These are phyloP conservation scores for Pantala flavescens DNA, from an alignment of 1,140 invertebrate genomes.

Conservation along the genomic window DNA sequence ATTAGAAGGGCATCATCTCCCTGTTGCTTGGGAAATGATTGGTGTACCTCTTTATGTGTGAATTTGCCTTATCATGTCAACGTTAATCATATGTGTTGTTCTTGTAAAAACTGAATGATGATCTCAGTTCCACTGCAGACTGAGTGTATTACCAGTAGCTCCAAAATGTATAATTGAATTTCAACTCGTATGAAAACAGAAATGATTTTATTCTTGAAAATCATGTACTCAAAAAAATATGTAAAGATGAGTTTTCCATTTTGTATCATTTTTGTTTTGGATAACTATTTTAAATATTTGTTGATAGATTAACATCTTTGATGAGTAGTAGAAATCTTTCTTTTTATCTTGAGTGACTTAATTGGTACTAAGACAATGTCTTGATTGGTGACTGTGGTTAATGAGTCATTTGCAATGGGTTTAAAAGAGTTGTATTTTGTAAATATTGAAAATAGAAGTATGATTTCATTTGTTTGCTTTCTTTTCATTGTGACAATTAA, in stretches of 20 bases:
- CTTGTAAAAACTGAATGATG: background rate
- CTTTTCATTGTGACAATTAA: background rate
- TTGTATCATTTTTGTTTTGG: background rate
- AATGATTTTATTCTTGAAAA: background rate
- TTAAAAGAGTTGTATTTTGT: background rate
- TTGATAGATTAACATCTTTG: background rate
- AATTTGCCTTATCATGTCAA: constrained; percentile 7
- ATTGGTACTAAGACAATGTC: background rate
- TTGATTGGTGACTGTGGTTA: background rate
- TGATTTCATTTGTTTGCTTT: background rate
- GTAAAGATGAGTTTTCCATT: background rate
- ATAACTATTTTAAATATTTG: constrained; percentile 1
- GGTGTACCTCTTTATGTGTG: background rate
- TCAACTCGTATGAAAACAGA: background rate
- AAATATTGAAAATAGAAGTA: background rate
- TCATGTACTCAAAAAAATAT: background rate
- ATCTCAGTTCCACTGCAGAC: background rate
- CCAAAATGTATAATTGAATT: constrained; percentile 4
- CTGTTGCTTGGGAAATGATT: background rate
- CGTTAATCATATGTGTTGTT: constrained; percentile 10
- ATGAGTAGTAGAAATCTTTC: background rate
- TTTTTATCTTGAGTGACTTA: background rate
- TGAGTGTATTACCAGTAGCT: constrained; percentile 1
- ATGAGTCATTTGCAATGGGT: background rate
- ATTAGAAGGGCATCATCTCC: background rate